Percentiles rank a stretch among this genome's conserved stretches.
These are phyloP conservation scores for Lysandra coridon DNA, from an alignment of 2,888 invertebrate genomes.

Conservation along the genomic window DNA sequence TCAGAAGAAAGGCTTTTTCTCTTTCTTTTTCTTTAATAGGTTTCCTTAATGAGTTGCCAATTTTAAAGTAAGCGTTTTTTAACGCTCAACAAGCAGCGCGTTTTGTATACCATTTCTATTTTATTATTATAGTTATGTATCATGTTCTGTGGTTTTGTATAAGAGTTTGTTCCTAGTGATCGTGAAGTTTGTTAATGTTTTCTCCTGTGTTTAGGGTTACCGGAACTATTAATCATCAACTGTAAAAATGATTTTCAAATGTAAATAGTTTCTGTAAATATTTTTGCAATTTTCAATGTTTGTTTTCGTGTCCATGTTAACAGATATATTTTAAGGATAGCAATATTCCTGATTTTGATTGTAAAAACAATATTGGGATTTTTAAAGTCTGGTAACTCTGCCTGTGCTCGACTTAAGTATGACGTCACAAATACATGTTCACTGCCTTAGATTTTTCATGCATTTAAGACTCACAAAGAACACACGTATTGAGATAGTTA, in stretches of 20 bases:
- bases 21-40: no score
- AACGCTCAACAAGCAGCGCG: neutral
- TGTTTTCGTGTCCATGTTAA: neutral
- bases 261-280: constrained; percentile 8
- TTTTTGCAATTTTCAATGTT: constrained; percentile 5
- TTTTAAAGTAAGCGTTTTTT: neutral
- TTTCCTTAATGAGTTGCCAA: no score
- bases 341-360: neutral
- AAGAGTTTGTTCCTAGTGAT: constrained; percentile 41
- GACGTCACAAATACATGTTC: constrained; percentile 51
- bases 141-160: constrained; percentile 26
- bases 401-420: constrained; percentile 7
- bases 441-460: constrained; percentile 51
- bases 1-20: neutral
- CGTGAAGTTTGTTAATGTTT: constrained; percentile 40
- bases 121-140: neutral
- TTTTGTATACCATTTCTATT: neutral
- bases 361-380: neutral
- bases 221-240: neutral
- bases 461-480: constrained; percentile 46
- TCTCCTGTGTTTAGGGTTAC: constrained; percentile 30
- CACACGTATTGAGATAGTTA: constrained; percentile 33
- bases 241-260: neutral
- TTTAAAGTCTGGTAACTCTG: constrained; percentile 9
- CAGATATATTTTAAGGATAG: neutral